A percentile compares a stretch with the other conserved stretches of the same genome.
Evolutionary conservation across 2,797 vertebrate species (phyloP).

Genomic region (Enteromius viviparus): DNA sequence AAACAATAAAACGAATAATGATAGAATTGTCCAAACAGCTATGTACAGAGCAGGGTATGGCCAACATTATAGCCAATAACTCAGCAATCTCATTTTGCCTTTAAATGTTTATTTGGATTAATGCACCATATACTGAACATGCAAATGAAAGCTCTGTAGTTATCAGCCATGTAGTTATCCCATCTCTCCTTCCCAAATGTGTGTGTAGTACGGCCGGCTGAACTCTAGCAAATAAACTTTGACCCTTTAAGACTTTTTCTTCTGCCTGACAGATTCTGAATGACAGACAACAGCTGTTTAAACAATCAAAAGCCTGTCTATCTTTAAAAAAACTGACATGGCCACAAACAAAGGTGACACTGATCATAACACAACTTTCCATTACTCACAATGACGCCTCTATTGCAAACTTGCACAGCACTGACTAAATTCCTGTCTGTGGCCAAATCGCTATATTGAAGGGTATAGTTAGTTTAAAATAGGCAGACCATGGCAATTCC

Average conservation of each 20-base stretch:
- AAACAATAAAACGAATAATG: neutral
- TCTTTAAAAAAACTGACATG: conserved; percentile 54
- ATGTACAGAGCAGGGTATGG: too few species aligned
- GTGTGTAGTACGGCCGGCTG: conserved; percentile 60
- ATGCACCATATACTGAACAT: neutral
- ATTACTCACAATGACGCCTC: conserved; percentile 6
- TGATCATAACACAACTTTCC: conserved; percentile 1
- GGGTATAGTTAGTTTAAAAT: conserved; percentile 40
- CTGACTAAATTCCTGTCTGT: neutral
- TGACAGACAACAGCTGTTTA: conserved; percentile 75
- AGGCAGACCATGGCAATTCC: conserved; percentile 29
- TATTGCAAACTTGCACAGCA: neutral
- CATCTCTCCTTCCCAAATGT: conserved; percentile 61
- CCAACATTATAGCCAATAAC: neutral
- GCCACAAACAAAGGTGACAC: conserved; percentile 41
- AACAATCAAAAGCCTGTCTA: conserved; percentile 65
- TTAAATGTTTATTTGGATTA: neutral
- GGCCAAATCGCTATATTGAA: conserved; percentile 24
- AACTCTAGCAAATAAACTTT: conserved; percentile 62
- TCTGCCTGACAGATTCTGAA: conserved; percentile 55
- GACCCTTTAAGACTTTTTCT: conserved; percentile 65
- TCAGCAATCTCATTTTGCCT: neutral
- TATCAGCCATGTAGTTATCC: conserved; percentile 53
- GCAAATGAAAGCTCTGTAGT: conserved; percentile 28
- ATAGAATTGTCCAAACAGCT: neutral